Evolutionary conservation across 2,113 vertebrate species (phyloP).

Genomic region (Nicator chloris): DNA sequence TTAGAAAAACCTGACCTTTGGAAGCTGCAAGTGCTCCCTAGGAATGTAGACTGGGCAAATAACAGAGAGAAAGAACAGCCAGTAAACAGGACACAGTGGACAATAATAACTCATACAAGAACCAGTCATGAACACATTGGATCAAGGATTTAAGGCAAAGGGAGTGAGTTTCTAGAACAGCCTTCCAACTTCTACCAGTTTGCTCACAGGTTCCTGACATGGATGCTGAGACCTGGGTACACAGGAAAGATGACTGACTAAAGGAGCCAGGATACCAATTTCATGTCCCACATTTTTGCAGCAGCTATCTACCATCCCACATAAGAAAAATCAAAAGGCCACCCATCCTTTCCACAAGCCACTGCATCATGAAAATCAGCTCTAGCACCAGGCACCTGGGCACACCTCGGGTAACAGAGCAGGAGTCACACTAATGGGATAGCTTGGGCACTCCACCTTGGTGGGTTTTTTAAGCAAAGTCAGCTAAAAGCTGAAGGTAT

Average conservation of each 20-base stretch:
- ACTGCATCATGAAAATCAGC: background rate
- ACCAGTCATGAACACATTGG: background rate
- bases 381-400: background rate
- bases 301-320: background rate
- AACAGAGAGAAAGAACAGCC: background rate
- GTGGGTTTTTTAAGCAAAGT: background rate
- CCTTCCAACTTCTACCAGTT: background rate
- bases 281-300: background rate
- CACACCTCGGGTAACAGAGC: background rate
- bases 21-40: background rate
- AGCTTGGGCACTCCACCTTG: background rate
- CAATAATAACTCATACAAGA: background rate
- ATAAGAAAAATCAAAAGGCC: background rate
- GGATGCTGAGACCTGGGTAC: background rate
- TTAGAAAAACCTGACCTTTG: background rate
- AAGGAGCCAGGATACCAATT: background rate
- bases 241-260: background rate
- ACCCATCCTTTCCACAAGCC: background rate
- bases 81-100: background rate
- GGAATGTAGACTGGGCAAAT: background rate
- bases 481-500: constrained; percentile 7
- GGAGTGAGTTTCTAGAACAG: background rate
- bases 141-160: background rate
- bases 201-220: background rate
- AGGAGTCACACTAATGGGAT: background rate